phyloP scores from a whole-genome alignment of 2,888 invertebrate genomes.

The Clanis bilineata region DNA sequence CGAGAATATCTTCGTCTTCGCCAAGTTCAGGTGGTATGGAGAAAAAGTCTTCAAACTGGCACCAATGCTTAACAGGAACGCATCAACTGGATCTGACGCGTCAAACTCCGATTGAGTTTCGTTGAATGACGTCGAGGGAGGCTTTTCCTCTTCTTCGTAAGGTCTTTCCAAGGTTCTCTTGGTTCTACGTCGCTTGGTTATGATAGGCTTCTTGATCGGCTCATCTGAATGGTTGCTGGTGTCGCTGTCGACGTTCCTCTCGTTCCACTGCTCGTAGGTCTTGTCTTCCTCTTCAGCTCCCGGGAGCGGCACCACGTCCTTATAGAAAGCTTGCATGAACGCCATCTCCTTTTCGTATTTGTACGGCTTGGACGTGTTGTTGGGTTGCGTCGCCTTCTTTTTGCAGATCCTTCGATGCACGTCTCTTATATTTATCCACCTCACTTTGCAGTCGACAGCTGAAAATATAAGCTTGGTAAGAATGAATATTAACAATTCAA shows the following conservation, averaged over 20 bases:
- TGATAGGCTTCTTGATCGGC: constrained; percentile 31
- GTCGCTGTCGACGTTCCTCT: constrained; percentile 24
- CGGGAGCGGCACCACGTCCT: constrained; percentile 49
- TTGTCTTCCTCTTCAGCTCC: constrained; percentile 41
- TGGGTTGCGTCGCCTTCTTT: constrained; percentile 32
- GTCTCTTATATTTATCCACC: constrained; percentile 76
- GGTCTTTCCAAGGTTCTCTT: constrained; percentile 23
- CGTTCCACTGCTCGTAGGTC: constrained; percentile 36
- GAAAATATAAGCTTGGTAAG: constrained; percentile 28
- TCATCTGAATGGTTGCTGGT: constrained; percentile 45
- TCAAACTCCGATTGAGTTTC: constrained; percentile 54
- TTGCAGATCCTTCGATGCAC: constrained; percentile 65
- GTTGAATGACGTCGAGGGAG: constrained; percentile 34
- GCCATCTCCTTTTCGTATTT: constrained; percentile 64
- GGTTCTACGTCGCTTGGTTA: constrained; percentile 27
- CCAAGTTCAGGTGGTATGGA: constrained; percentile 71
- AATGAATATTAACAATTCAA: no score
- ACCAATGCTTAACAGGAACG: constrained; percentile 68
- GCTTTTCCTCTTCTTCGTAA: constrained; percentile 31
- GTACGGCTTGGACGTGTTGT: constrained; percentile 47
- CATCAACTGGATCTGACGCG: constrained; percentile 62
- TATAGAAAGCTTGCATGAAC: constrained; percentile 65
- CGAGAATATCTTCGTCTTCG: constrained; percentile 73
- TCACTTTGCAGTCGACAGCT: constrained; percentile 70
- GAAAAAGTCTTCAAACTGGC: constrained; percentile 68